Evolutionary conservation across 1,140 invertebrate species (phyloP).

Genomic region (Drosophila nannoptera): DNA sequence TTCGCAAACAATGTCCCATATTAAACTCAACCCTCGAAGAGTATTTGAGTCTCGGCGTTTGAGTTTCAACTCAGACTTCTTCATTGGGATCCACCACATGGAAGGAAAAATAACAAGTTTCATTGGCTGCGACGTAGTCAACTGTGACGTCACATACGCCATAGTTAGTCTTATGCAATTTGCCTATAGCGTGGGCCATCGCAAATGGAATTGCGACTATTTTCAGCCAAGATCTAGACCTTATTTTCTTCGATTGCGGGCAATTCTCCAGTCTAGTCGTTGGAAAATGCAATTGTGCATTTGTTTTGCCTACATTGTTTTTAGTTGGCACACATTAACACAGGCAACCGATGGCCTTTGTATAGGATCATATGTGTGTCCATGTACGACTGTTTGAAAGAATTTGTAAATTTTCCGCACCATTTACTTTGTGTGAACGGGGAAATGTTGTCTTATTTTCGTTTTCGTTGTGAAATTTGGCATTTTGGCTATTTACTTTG

Average conservation of each 20-base stretch:
- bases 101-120: not conserved
- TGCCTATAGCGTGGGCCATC: constrained; percentile 9
- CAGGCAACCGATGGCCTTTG: constrained; percentile 36
- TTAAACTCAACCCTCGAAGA: too few relatives aligned
- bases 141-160: constrained; percentile 25
- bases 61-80: too few relatives aligned
- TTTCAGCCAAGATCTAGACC: constrained; percentile 7
- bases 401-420: constrained; percentile 10
- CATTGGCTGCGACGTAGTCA: not conserved
- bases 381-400: constrained; percentile 7
- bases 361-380: constrained; percentile 33
- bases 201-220: constrained; percentile 33
- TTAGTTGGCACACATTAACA: constrained; percentile 56
- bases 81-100: too few relatives aligned
- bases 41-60: too few relatives aligned
- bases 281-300: constrained; percentile 49
- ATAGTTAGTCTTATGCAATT: not conserved
- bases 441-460: constrained; percentile 1
- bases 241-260: constrained; percentile 25
- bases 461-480: constrained; percentile 27
- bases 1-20: too few relatives aligned
- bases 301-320: constrained; percentile 51
- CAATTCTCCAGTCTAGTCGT: constrained; percentile 20
- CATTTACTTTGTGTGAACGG: constrained; percentile 44
- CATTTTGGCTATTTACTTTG: constrained; percentile 53